Conservation (phyloP, 2,113 vertebrate species). For the Boleophthalmus pectinirostris region DNA sequence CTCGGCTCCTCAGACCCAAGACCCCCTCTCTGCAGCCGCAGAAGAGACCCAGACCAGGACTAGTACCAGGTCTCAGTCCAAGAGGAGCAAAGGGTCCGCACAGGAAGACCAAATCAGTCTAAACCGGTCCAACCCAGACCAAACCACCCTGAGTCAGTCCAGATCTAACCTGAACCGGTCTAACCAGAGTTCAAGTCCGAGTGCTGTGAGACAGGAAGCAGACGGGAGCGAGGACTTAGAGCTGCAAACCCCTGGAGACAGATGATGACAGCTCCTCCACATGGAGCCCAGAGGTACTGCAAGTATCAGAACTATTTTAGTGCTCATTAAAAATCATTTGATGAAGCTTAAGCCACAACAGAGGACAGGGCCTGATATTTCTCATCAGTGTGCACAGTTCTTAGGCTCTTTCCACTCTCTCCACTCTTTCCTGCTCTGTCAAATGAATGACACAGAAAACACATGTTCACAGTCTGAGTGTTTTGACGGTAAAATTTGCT, state of each 20-base stretch:
- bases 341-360: no score
- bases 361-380: no score
- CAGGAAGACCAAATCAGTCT: conserved; percentile 25
- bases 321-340: no score
- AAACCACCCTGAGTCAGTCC: background rate
- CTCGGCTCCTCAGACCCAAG: conserved; percentile 48
- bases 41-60: background rate
- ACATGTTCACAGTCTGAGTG: no score
- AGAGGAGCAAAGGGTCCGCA: background rate
- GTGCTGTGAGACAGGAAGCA: conserved; percentile 46
- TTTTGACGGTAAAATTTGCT: no score
- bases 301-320: background rate
- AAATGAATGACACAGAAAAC: no score
- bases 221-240: conserved; percentile 75
- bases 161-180: background rate
- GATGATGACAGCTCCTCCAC: conserved; percentile 81
- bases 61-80: background rate
- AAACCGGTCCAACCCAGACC: conserved; percentile 19
- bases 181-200: conserved; percentile 10
- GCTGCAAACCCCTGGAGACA: conserved; percentile 60
- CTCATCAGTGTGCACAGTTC: no score
- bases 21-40: conserved; percentile 60
- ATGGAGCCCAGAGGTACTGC: conserved; percentile 88
- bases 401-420: no score
- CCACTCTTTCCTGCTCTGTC: no score